A percentile compares a stretch with the other conserved stretches of the same genome.
phyloP scores from a whole-genome alignment of 2,888 invertebrate genomes.

The Spisula solida region DNA sequence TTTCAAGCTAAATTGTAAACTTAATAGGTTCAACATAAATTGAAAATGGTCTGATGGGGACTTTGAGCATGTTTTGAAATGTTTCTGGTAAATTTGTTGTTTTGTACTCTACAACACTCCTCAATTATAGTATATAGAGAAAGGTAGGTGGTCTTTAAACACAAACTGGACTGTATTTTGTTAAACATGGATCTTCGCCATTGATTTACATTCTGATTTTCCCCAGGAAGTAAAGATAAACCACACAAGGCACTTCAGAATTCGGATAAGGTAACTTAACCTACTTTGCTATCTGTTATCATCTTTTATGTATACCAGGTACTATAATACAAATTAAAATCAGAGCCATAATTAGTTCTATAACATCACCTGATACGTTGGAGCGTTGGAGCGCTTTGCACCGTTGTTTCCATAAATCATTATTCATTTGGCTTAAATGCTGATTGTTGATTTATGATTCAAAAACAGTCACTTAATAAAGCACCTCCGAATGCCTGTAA shows the following conservation, averaged over 20 bases:
- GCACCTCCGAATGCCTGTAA: too few relatives aligned
- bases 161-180: not conserved
- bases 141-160: too few relatives aligned
- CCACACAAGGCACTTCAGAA: not conserved
- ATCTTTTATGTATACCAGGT: not conserved
- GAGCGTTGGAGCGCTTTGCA: too few relatives aligned
- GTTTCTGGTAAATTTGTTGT: too few relatives aligned
- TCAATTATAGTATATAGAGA: too few relatives aligned
- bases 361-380: too few relatives aligned
- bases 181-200: not conserved
- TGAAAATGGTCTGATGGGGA: too few relatives aligned
- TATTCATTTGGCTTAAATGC: not conserved
- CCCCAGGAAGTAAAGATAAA: not conserved
- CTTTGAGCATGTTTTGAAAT: too few relatives aligned
- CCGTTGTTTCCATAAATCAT: not conserved
- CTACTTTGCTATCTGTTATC: not conserved
- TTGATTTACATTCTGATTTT: not conserved
- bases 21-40: too few relatives aligned
- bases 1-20: too few relatives aligned
- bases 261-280: not conserved
- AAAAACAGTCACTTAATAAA: too few relatives aligned
- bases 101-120: too few relatives aligned
- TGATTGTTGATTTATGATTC: not conserved
- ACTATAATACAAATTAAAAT: not conserved
- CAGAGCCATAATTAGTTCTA: not conserved